Evolutionary conservation across 2,888 invertebrate genomes (phyloP).

Genomic region (Metopia argyrocephala): DNA sequence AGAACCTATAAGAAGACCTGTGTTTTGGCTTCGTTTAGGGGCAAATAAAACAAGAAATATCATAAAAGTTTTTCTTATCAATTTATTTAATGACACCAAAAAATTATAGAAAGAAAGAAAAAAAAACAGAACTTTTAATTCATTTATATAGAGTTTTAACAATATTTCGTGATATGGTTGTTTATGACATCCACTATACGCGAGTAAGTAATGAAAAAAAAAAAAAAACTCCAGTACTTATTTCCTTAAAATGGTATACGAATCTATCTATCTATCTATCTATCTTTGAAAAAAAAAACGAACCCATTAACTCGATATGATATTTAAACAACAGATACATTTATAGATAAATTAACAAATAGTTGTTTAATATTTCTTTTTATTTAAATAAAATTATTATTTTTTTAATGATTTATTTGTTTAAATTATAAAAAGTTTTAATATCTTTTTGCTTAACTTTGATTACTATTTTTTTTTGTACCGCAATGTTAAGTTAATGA

Average conservation of each 20-base stretch:
- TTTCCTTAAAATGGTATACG: too few species aligned
- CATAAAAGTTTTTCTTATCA: constrained; percentile 41
- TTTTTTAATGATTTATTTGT: constrained; percentile 21
- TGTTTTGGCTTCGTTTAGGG: not conserved
- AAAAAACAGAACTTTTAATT: not conserved
- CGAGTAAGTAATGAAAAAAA: too few species aligned
- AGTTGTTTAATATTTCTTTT: too few species aligned
- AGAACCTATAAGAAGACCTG: not conserved
- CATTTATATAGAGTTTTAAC: not conserved
- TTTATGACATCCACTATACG: constrained; percentile 7
- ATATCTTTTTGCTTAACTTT: not conserved
- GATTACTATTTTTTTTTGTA: not conserved
- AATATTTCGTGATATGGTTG: not conserved
- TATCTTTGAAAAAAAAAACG: not conserved
- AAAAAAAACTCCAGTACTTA: too few species aligned
- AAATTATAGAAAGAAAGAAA: too few species aligned
- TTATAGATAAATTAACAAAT: too few species aligned
- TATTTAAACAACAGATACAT: too few species aligned
- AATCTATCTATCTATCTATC: not conserved
- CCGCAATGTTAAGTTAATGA: not conserved
- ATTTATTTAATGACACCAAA: not conserved
- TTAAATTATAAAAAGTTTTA: not conserved
- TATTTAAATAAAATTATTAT: not conserved
- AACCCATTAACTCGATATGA: not conserved
- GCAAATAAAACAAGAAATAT: constrained; percentile 2